Base-by-base conservation (phyloP, 2,888 invertebrate species). In the Thumatha senex region DNA sequence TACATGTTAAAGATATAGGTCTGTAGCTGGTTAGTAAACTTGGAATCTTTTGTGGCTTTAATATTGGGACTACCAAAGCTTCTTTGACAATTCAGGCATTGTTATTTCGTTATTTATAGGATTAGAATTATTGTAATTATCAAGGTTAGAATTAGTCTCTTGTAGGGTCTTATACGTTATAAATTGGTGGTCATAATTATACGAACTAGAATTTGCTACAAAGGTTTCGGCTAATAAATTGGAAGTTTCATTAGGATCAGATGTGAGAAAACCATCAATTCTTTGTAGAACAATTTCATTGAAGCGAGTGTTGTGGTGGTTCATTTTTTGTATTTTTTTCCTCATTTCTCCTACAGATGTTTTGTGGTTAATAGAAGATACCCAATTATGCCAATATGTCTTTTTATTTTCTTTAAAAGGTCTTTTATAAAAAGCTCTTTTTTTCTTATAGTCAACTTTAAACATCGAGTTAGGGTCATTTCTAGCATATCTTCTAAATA, bases 1-100 rank as follows among this genome's bases (percentile, higher is more conserved):
- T 46, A 39, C 58, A 61, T 13, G 56, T 58, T 24, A 61, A 33
- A 13, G 57, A 55, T 43, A 62, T 62, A 8, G 59, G 57, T 39
- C 59, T 55, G 48, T 51, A 59, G 38, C 54, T 9, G 10, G 62
- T 57, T n/a, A n/a, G n/a, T n/a, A n/a, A n/a, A n/a, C n/a, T n/a
- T n/a, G n/a, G n/a, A n/a, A n/a, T n/a, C n/a, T n/a, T n/a, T n/a
- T n/a, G n/a, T n/a, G n/a, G n/a, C n/a, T n/a, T n/a, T n/a, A n/a
- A n/a, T n/a, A n/a, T n/a, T n/a, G n/a, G n/a, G n/a, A n/a, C n/a
- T n/a, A n/a, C n/a, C n/a, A n/a, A n/a, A n/a, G n/a, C n/a, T 40
- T 57, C 50, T 45, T 31, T 46, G n/a, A n/a, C n/a, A n/a, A n/a
- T n/a, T 3, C 13, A 1, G 7, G 7, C 7, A 7, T 12, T 35